These are phyloP conservation scores for Xiphorhynchus erythropygius DNA, from an alignment of 2,797 vertebrate genomes.

Conservation along the genomic window DNA sequence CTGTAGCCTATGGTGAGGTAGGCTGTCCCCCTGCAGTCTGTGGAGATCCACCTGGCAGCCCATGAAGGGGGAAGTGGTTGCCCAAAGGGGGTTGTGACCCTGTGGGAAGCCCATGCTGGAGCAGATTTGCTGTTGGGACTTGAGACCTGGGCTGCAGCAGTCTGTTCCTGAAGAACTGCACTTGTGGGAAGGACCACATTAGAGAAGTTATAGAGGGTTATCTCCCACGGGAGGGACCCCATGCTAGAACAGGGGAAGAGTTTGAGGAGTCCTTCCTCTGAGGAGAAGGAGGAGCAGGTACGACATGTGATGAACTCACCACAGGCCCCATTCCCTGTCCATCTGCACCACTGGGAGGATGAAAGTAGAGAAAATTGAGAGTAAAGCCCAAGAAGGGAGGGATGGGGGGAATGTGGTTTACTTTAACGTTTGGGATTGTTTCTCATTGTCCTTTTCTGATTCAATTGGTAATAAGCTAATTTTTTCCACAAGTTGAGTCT, in stretches of 20 bases:
- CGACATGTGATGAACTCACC: rapidly evolving
- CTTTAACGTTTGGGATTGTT: neutral
- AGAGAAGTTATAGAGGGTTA: neutral
- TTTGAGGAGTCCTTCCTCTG: neutral
- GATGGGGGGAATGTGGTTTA: neutral
- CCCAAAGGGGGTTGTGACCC: neutral
- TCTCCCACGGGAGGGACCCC: neutral
- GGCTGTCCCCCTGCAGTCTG: neutral
- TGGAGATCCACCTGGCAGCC: neutral
- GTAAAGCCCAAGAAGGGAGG: neutral
- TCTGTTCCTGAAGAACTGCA: neutral
- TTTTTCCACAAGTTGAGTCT: neutral
- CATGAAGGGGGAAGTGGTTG: neutral
- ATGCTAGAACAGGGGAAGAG: neutral
- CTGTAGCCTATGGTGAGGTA: neutral
- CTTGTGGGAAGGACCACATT: rapidly evolving
- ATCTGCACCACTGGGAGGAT: neutral
- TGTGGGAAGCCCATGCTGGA: neutral
- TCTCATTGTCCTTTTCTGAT: neutral
- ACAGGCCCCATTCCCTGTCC: neutral
- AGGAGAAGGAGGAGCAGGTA: neutral
- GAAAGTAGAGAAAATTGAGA: neutral
- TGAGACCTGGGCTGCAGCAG: neutral
- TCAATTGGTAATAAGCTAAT: neutral
- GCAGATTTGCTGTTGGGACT: neutral